Evolutionary conservation across 92 coral and sea anemone species (phyloP).

Genomic region (Desmophyllum pertusum): DNA sequence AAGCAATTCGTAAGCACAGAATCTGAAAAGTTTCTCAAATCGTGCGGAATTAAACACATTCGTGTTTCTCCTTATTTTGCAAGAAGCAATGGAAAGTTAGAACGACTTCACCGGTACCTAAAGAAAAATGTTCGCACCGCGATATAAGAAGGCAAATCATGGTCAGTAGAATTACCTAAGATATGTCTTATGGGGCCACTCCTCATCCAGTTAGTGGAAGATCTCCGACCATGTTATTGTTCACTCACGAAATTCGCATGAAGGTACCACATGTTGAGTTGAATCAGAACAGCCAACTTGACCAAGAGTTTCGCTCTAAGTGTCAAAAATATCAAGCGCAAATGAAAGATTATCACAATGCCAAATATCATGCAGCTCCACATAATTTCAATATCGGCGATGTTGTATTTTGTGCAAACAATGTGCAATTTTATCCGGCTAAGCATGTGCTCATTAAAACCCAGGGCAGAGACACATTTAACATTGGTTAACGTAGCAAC

Average conservation of each 20-base stretch:
- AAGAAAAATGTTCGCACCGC: slow-evolving; percentile 59
- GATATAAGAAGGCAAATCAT: slow-evolving; percentile 41
- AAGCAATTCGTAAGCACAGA: slow-evolving; percentile 61
- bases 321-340: neutral
- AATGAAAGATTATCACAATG: slow-evolving; percentile 26
- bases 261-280: neutral
- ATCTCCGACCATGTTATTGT: slow-evolving; percentile 53
- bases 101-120: slow-evolving; percentile 51
- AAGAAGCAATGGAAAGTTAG: slow-evolving; percentile 52
- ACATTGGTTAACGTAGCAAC: too few species aligned
- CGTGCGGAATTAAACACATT: slow-evolving; percentile 62
- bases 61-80: slow-evolving; percentile 65
- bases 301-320: neutral
- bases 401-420: slow-evolving; percentile 36
- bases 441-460: slow-evolving; percentile 38
- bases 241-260: slow-evolving; percentile 42
- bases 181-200: slow-evolving; percentile 60
- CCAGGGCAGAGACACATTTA: slow-evolving; percentile 33
- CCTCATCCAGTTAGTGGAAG: slow-evolving; percentile 61
- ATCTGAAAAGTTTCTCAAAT: slow-evolving; percentile 49
- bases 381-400: slow-evolving; percentile 48
- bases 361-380: slow-evolving; percentile 31
- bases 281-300: neutral
- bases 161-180: slow-evolving; percentile 49
- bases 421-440: slow-evolving; percentile 9